Percentiles rank a stretch among this genome's conserved stretches.
Evolutionary conservation across 2,797 vertebrate genomes (phyloP).

Genomic region (Pangasius krempfi): DNA sequence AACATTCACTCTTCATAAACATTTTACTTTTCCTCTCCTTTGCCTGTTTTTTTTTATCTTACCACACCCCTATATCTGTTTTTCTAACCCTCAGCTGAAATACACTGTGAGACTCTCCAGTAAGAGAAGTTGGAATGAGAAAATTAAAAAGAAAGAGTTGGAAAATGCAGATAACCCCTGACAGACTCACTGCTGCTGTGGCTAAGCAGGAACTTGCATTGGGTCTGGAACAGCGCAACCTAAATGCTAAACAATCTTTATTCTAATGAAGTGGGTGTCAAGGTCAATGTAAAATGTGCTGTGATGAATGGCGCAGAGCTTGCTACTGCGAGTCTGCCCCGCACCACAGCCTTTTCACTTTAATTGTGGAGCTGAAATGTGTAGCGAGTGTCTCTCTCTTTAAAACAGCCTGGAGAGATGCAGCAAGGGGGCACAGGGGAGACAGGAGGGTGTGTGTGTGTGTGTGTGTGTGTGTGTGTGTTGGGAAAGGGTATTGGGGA

Average conservation of each 20-base stretch:
- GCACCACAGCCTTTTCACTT: constrained; percentile 81
- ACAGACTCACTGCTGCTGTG: constrained; percentile 82
- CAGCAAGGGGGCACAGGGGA: background rate
- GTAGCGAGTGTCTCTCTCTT: constrained; percentile 61
- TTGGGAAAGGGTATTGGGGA: background rate
- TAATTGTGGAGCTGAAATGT: constrained; percentile 84
- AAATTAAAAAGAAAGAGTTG: constrained; percentile 86
- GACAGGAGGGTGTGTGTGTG: background rate
- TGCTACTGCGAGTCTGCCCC: constrained; percentile 82
- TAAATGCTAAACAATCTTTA: constrained; percentile 98
- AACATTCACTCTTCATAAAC: constrained; percentile 10
- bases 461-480: background rate
- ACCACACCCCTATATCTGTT: background rate
- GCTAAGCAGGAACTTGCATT: constrained; percentile 86
- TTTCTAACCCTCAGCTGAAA: constrained; percentile 8
- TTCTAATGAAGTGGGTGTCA: constrained; percentile 98
- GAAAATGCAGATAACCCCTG: constrained; percentile 89
- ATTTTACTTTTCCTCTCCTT: background rate
- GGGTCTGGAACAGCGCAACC: constrained; percentile 91
- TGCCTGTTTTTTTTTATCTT: background rate
- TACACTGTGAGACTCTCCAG: background rate
- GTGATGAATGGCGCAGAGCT: constrained; percentile 88
- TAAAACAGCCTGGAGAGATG: constrained; percentile 28
- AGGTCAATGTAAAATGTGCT: constrained; percentile 90
- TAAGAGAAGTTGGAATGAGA: constrained; percentile 76